phyloP scores from a whole-genome alignment of 1,140 invertebrate genomes.

The Drosophila guanche region DNA sequence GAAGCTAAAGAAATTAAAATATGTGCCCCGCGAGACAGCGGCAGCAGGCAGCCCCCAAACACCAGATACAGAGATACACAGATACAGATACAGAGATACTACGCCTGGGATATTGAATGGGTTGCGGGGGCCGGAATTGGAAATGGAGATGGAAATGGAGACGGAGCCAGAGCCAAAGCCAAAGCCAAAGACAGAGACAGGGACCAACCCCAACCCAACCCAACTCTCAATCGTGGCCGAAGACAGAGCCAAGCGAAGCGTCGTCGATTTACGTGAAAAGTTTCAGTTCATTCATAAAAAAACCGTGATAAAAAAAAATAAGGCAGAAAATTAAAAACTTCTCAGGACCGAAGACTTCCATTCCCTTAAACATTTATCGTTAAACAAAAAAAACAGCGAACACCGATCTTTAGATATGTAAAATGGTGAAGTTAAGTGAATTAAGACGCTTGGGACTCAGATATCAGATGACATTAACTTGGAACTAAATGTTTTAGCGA shows the following conservation, averaged over 20 bases:
- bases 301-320: slow-evolving; percentile 45
- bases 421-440: too few species aligned
- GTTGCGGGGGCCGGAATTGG: too few species aligned
- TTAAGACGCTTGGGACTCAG: background rate
- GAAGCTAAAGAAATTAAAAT: slow-evolving; percentile 75
- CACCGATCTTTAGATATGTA: too few species aligned
- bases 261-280: slow-evolving; percentile 74
- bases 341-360: background rate
- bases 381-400: background rate
- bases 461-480: background rate
- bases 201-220: slow-evolving; percentile 10
- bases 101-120: too few species aligned
- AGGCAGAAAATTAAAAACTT: background rate
- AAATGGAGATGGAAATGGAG: slow-evolving; percentile 8
- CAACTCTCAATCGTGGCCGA: slow-evolving; percentile 18
- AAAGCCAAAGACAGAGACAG: background rate
- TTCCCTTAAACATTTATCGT: background rate
- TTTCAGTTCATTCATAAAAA: slow-evolving; percentile 78
- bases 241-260: slow-evolving; percentile 10
- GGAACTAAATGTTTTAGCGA: too few species aligned
- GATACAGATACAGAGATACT: too few species aligned
- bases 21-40: slow-evolving; percentile 61
- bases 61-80: slow-evolving; percentile 25
- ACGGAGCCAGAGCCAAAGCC: background rate
- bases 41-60: slow-evolving; percentile 18